Base-by-base conservation (phyloP, 1,140 invertebrate species). In the Neotoxoptera formosana region DNA sequence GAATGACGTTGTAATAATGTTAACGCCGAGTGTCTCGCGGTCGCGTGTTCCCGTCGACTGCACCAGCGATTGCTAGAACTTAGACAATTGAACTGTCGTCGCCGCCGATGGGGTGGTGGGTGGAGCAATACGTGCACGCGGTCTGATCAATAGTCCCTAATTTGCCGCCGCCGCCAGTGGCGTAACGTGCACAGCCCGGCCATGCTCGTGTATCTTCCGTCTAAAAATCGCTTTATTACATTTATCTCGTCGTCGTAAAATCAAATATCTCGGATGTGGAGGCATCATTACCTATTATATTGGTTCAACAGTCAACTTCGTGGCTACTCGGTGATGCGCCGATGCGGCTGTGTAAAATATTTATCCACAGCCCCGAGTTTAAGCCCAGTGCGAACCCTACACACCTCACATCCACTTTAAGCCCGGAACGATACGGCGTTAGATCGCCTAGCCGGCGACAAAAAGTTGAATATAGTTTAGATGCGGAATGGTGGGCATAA, bases 81-180 rank as follows among this genome's bases (percentile, higher is more conserved):
- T n/a, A 17, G 30, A 89, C 87, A 89, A 89, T 34, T 36, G n/a
- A 89, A 23, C 84, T 30, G 41, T 9, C 7, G 30, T 6, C n/a
- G 41, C 20, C 86, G 87, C 23, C 90, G 36, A 30, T 25, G 11
- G 23, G 9, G 90, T 25, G 1, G 53, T 36, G 90, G 90, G 90
- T 76, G 90, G 90, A 47, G 41, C 21, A 34, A 48, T 53, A 87
- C 21, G 14, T 67, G 56, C 60, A 67, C 45, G 45, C 53, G 90
- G 36, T 60, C 90, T 67, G 90, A 91, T 91, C 90, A 91, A 91
- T 91, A 91, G 34, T 84, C 8, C 36, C 17, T 47, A 20, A 30
- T 53, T 23, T 53, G 7, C 48, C 48, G 21, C 87, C 87, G 20
- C n/a, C 30, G 60, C 60, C 30, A 76, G 60, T 76, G 60, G 60